phyloP scores from a whole-genome alignment of 2,113 vertebrate species.

The Forbesichthys agassizii region DNA sequence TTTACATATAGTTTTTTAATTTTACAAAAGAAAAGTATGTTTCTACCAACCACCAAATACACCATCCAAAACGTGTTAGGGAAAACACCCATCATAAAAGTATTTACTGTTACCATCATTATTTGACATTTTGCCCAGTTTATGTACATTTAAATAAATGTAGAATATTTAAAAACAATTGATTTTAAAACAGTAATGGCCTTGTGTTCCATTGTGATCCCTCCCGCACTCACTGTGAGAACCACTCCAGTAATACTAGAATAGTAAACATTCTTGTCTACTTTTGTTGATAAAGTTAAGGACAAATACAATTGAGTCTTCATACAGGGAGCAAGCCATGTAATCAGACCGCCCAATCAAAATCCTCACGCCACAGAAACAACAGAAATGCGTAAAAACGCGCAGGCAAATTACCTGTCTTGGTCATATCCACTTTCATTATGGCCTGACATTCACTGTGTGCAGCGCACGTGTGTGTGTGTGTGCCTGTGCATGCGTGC shows the following conservation, averaged over 20 bases:
- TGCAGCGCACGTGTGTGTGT: slow-evolving; percentile 14
- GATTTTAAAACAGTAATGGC: too few species aligned
- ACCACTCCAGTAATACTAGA: too few species aligned
- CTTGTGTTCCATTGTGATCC: too few species aligned
- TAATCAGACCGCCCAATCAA: slow-evolving; percentile 34
- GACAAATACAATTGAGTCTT: slow-evolving; percentile 33
- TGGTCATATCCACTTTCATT: slow-evolving; percentile 73
- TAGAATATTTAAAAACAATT: neutral
- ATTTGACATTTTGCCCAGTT: neutral
- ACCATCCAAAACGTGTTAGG: too few species aligned
- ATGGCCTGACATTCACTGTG: slow-evolving; percentile 72
- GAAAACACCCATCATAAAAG: too few species aligned
- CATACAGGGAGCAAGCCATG: slow-evolving; percentile 34
- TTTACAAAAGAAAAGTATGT: too few species aligned
- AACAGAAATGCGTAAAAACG: slow-evolving; percentile 3
- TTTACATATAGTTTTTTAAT: too few species aligned
- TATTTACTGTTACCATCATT: too few species aligned
- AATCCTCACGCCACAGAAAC: neutral
- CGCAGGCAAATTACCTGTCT: slow-evolving; percentile 54
- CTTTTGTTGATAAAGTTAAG: slow-evolving; percentile 2
- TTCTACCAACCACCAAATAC: too few species aligned
- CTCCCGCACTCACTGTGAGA: too few species aligned
- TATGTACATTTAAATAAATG: neutral
- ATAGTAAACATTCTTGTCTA: too few species aligned
- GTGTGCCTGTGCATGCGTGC: slow-evolving; percentile 20